A percentile compares a stretch with the other conserved stretches of the same genome.
Conservation (phyloP, 1,140 invertebrate genomes). For the Amphibalanus amphitrite region DNA sequence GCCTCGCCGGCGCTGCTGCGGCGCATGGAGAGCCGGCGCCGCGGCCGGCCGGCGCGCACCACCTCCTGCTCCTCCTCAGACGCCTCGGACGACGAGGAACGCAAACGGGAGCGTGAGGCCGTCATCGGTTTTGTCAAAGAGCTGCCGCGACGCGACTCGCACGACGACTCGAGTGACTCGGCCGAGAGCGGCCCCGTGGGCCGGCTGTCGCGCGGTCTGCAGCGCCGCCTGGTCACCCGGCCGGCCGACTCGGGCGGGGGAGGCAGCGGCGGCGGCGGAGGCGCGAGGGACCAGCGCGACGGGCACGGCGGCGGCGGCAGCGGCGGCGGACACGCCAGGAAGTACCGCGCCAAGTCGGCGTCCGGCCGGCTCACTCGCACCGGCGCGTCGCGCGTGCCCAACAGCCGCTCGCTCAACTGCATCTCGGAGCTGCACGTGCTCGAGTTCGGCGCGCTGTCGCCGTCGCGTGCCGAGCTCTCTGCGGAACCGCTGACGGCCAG, state of each 20-base stretch:
- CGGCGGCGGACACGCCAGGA: background rate
- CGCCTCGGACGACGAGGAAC: constrained; percentile 71
- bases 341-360: background rate
- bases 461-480: background rate
- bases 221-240: background rate
- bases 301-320: background rate
- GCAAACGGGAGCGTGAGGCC: background rate
- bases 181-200: background rate
- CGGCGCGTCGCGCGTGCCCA: background rate
- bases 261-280: too few relatives aligned
- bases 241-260: background rate
- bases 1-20: constrained; percentile 26
- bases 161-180: constrained; percentile 5
- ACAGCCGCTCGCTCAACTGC: background rate
- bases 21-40: constrained; percentile 48
- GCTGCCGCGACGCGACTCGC: background rate
- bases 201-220: background rate
- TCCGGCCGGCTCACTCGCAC: background rate
- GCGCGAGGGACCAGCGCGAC: background rate
- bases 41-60: constrained; percentile 39
- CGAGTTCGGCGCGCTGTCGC: background rate
- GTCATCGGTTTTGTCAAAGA: background rate
- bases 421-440: background rate
- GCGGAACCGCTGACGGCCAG: background rate
- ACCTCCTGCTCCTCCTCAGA: constrained; percentile 77